These are phyloP conservation scores for Vulpes vulpes DNA, from an alignment of 2,113 vertebrate genomes.

Conservation along the genomic window DNA sequence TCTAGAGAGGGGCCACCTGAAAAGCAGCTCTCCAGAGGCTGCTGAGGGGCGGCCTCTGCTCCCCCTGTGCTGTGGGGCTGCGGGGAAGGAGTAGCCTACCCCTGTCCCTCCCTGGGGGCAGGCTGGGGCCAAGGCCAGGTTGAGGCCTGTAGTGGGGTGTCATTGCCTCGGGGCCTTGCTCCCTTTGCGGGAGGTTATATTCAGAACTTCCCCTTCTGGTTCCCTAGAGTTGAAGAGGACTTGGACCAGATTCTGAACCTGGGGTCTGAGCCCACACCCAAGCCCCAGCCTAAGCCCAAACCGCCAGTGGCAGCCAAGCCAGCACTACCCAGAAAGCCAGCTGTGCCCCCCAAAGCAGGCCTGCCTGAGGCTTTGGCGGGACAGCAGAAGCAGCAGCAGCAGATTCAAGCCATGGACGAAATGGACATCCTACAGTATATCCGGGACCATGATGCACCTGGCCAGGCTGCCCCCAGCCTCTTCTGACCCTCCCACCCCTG, in stretches of 20 bases:
- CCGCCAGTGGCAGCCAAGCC: conserved; percentile 87
- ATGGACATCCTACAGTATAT: conserved; percentile 93
- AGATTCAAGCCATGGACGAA: conserved; percentile 89
- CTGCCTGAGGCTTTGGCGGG: not conserved
- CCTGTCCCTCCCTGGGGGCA: fast-evolving
- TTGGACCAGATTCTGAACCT: conserved; percentile 90
- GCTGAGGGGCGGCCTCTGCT: not conserved
- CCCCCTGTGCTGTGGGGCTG: not conserved
- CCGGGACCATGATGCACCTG: conserved; percentile 88
- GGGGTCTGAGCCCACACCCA: conserved; percentile 82
- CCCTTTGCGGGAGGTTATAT: not conserved
- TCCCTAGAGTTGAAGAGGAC: conserved; percentile 91
- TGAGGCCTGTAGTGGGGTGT: not conserved
- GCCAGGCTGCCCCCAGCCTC: conserved; percentile 86
- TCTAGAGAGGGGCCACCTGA: not conserved
- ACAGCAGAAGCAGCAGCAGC: conserved; percentile 50
- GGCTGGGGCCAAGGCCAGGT: fast-evolving
- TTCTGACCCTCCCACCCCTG: conserved; percentile 85
- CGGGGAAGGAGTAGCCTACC: not conserved
- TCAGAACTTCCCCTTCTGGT: conserved; percentile 66
- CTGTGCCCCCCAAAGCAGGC: not conserved
- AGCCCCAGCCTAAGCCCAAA: conserved; percentile 84
- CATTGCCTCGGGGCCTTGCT: not conserved
- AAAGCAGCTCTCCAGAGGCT: not conserved
- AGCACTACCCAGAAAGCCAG: conserved; percentile 84